phyloP scores from a whole-genome alignment of 2,888 invertebrate genomes.

The Drosophila merina region DNA sequence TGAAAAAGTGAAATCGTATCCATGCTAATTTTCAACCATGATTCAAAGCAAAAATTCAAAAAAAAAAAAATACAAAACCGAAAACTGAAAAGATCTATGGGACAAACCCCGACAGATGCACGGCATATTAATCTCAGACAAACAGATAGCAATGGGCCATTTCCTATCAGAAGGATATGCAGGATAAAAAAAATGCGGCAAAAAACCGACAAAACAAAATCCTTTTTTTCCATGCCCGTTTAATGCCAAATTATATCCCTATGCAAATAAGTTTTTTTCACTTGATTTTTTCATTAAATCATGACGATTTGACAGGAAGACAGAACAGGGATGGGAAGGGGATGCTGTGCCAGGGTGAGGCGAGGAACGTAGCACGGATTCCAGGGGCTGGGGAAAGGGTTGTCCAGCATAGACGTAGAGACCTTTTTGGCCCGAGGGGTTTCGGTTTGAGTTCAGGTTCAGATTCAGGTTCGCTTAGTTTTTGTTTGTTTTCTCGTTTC shows the following conservation, averaged over 20 bases:
- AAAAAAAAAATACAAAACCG: slow-evolving; percentile 33
- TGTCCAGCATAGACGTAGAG: slow-evolving; percentile 46
- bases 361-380: slow-evolving; percentile 7
- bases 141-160: slow-evolving; percentile 76
- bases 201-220: slow-evolving; percentile 56
- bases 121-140: slow-evolving; percentile 82
- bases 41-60: slow-evolving; percentile 45
- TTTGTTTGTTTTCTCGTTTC: slow-evolving; percentile 60
- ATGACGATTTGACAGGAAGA: slow-evolving; percentile 75
- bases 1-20: slow-evolving; percentile 79
- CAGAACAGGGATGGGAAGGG: slow-evolving; percentile 20
- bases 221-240: slow-evolving; percentile 70
- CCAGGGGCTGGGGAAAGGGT: slow-evolving; percentile 65
- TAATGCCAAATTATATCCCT: slow-evolving; percentile 81
- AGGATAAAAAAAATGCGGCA: slow-evolving; percentile 32
- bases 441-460: slow-evolving; percentile 29
- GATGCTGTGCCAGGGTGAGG: slow-evolving; percentile 28
- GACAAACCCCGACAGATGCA: slow-evolving; percentile 78
- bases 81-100: slow-evolving; percentile 55
- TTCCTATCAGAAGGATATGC: slow-evolving; percentile 60
- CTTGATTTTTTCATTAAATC: slow-evolving; percentile 77
- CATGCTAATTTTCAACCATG: slow-evolving; percentile 80
- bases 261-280: slow-evolving; percentile 80
- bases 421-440: slow-evolving; percentile 47
- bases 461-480: slow-evolving; percentile 56